Conservation (phyloP, 2,797 vertebrate genomes). For the Chiroxiphia lanceolata region DNA sequence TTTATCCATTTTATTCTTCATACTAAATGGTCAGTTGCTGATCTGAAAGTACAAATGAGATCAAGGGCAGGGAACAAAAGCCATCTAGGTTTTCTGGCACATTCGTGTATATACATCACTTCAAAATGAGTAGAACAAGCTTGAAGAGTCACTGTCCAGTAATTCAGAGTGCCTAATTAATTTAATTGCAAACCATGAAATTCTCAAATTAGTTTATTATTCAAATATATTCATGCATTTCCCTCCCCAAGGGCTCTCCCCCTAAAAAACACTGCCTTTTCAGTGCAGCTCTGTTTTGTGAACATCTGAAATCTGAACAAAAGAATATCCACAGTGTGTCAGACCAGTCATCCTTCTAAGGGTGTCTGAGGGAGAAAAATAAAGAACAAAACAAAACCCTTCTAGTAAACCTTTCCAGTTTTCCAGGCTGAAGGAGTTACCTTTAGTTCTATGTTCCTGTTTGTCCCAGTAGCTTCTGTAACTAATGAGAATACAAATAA, state of each 20-base stretch:
- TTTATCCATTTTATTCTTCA: background rate
- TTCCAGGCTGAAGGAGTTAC: background rate
- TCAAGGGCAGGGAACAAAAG: background rate
- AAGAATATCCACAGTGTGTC: background rate
- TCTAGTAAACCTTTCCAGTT: background rate
- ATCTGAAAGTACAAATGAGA: background rate
- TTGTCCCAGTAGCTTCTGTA: background rate
- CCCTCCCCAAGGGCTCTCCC: background rate
- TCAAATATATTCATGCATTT: slow-evolving; percentile 55
- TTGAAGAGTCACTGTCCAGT: slow-evolving; percentile 22
- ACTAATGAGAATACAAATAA: background rate
- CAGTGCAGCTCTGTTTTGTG: background rate
- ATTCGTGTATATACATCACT: background rate
- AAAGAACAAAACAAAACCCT: background rate
- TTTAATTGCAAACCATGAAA: slow-evolving; percentile 38
- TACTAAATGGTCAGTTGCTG: background rate
- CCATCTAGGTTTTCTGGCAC: background rate
- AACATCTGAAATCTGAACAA: slow-evolving; percentile 12
- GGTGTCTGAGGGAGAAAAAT: background rate
- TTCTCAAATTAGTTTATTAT: slow-evolving; percentile 52
- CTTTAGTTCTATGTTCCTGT: background rate
- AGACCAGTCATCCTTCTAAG: background rate
- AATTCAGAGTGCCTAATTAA: slow-evolving; percentile 42
- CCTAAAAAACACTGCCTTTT: background rate
- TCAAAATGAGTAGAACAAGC: background rate